Evolutionary conservation across 30 jellyfish, hydroid and myxozoan genomes (phyloP), one percentile per base, ranked within the genome.

Genomic region (Cassiopea andromeda): DNA sequence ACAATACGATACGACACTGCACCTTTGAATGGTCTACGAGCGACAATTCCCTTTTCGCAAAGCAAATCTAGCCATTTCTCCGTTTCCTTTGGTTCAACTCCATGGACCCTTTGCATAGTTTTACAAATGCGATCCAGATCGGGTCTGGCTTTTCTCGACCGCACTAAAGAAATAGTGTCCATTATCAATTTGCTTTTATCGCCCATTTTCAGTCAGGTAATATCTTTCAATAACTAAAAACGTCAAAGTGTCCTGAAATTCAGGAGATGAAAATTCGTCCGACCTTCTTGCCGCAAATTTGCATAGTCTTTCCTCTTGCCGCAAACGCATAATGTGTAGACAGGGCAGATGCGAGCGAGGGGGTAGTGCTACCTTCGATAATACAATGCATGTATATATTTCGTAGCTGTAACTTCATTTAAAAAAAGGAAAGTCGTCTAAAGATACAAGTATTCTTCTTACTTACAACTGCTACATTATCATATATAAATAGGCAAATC

Each of bases 61-160:
- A 84, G 68, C 57, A 72, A 48, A 27, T 83, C 93, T 13, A 91
- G 91, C 94, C 92, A 91, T 79, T 78, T 85, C 57, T 84, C 97
- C 45, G 97, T 91, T 64, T 78, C 91, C 46, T 84, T 91, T 50
- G 97, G 94, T 8, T 91, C 97, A 6, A 91, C 92, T 7, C 90
- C 91, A 67, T 91, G 97, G 88, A 83, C 84, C 70, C 92, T 75
- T 78, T 84, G 97, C 97, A 91, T 91, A 27, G 97, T 78, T 59
- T 91, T 91, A 87, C 90, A 83, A 78, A 91, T 91, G 94, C 97
- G 97, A 59, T 91, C 97, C 50, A 91, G 81, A 74, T 91, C 97
- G 77, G 97, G 97, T 85, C 97, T 69, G 87, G 97, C 92, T 77
- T 91, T 91, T 84, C 97, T 86, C 47, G 97, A 91, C 76, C 97